Evolutionary conservation across 2,113 vertebrate species (phyloP), one percentile per base, ranked within the genome.

Genomic region (Calonectris borealis): DNA sequence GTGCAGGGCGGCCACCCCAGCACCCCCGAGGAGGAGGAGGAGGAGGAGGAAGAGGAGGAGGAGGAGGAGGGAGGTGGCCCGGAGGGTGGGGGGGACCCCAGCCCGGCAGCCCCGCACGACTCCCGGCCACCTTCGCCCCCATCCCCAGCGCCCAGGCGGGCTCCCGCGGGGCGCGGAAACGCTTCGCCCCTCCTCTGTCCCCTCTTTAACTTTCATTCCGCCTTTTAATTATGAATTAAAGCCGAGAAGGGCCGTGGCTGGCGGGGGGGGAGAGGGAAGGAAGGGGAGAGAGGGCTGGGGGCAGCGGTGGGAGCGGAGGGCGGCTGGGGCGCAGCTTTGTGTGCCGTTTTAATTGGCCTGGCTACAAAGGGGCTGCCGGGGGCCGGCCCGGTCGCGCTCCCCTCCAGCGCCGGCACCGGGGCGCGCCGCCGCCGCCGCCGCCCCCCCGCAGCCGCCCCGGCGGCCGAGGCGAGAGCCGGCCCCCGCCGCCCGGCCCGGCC

Each of bases 141-240:
- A 17, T 38, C 8, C 21, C 27, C 79, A 55, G 83, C 1, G 18
- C 49, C 40, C 78, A 29, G 42, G 48, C 1, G n/a, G 42, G 70
- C 34, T 96, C 85, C 85, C 15, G 57, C 19, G 29, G 57, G 72
- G 54, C 34, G 13, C n/a, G 36, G 78, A 62, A 85, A 54, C 31
- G 32, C 64, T 77, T 66, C 62, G 13, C 58, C 71, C 70, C 71
- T 93, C 69, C 83, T 83, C 60, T 82, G 32, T 40, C 62, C 42
- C 10, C 40, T 79, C 82, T 94, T 92, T 64, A 91, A 93, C 94
- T 94, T 91, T 69, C 55, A 89, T 91, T 38, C 44, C 19, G 29
- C 18, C 83, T 90, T 88, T 83, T 75, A 88, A 88, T 94, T 94
- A 90, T 84, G 88, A 90, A 90, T 86, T 87, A 91, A 89, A 94